Evolutionary conservation across 2,113 vertebrate species (phyloP).

Genomic region (Thunnus maccoyii): DNA sequence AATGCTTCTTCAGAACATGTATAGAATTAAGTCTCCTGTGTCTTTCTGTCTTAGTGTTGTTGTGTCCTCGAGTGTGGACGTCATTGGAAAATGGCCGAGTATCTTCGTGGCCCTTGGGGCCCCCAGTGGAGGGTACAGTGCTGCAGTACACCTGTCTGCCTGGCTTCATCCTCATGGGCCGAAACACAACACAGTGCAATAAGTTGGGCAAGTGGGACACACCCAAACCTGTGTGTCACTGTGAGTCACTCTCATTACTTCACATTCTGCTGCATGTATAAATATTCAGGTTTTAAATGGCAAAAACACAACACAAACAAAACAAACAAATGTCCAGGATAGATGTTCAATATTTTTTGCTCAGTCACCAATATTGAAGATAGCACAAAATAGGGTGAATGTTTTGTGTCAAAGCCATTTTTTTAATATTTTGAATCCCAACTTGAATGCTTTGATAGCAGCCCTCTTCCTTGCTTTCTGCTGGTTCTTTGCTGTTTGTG

Average conservation of each 20-base stretch:
- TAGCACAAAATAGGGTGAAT: too few relatives aligned
- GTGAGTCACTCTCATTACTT: constrained; percentile 74
- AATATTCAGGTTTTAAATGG: too few relatives aligned
- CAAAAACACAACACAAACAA: background rate
- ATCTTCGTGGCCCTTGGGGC: constrained; percentile 77
- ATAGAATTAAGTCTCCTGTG: background rate
- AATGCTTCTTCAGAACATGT: background rate
- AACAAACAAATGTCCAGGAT: background rate
- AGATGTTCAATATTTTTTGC: too few relatives aligned
- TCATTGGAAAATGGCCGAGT: constrained; percentile 91
- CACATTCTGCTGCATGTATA: background rate
- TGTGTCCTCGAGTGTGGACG: constrained; percentile 88
- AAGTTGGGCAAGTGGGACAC: constrained; percentile 90
- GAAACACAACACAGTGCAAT: constrained; percentile 87
- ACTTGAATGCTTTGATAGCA: too few relatives aligned
- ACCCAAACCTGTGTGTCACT: constrained; percentile 90
- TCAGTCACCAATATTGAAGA: too few relatives aligned
- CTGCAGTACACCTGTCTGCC: constrained; percentile 88
- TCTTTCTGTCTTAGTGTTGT: constrained; percentile 81
- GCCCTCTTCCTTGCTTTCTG: too few relatives aligned
- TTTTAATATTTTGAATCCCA: too few relatives aligned
- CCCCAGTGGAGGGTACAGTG: constrained; percentile 88
- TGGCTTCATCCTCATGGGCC: constrained; percentile 88
- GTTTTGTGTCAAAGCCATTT: too few relatives aligned
- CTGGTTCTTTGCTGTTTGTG: too few relatives aligned